Evolutionary conservation across 2,113 vertebrate species (phyloP), one percentile per base, ranked within the genome.

Genomic region (Spea multiplicata): DNA sequence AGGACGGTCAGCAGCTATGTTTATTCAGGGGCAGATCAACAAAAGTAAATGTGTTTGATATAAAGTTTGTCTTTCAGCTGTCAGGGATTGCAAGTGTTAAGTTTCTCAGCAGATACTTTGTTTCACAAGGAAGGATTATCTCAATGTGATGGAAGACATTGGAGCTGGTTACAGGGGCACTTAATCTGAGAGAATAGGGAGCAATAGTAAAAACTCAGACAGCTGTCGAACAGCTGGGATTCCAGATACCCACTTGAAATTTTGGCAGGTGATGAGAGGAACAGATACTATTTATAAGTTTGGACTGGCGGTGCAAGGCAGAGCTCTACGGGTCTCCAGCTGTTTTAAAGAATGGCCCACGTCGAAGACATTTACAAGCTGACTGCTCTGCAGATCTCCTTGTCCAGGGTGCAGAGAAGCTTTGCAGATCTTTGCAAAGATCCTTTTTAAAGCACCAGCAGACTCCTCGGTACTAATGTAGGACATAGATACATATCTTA

Each of bases 201-300:
- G 12, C 10, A 4, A 70, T 6, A 3, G 68, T 53, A 14, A 44
- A 71, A 78, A 53, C 16, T n/a, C 47, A 65, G 70, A 66, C 77
- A 79, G 61, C 77, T 79, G 77, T 70, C 13, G 70, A 73, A 79
- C 77, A 79, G 77, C 77, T 79, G 77, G 70, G 77, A 73, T 59
- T 72, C 62, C 70, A 73, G 50, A 73, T 67, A 79, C 77, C 77
- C 77, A 66, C 77, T 73, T 30, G 70, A 79, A 79, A 73, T 48
- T 45, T 73, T 73, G 77, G 77, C 70, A 73, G 62, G 61, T 66
- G 77, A 79, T 79, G 30, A 79, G 70, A 79, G 50, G 77, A 62
- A 55, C 70, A 13, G 50, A 53, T 44, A 61, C 77, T 79, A 79
- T 79, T 79, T 79, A 73, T 72, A 79, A 71, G 65, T 67, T 64